Conservation (phyloP, 1,140 invertebrate genomes). For the Hyphantria cunea region DNA sequence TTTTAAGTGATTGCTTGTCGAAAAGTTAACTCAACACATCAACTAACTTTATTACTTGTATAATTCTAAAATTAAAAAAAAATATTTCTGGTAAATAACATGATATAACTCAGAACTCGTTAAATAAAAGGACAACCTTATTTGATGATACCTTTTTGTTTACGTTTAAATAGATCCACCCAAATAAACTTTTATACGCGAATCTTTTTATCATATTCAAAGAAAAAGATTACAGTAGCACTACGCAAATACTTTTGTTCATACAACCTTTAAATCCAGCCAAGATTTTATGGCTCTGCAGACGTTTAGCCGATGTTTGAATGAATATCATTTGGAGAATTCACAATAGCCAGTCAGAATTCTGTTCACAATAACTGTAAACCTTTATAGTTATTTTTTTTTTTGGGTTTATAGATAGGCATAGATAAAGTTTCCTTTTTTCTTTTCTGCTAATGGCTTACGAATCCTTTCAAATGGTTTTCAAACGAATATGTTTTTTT, state of each 20-base stretch:
- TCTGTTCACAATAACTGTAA: constrained; percentile 19
- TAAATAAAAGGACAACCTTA: no score
- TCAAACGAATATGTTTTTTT: not conserved
- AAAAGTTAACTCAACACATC: no score
- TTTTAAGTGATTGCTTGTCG: no score
- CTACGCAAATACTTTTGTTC: constrained; percentile 9
- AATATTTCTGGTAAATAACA: no score
- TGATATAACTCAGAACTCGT: no score
- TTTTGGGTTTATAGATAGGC: constrained; percentile 12
- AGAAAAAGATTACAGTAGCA: constrained; percentile 1
- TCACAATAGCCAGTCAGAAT: constrained; percentile 15
- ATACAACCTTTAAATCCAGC: constrained; percentile 3
- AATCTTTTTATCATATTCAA: not conserved
- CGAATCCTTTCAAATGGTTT: not conserved
- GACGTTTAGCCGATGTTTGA: constrained; percentile 24
- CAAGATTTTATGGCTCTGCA: constrained; percentile 19
- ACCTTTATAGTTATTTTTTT: constrained; percentile 23
- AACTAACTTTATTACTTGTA: no score
- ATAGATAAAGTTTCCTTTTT: constrained; percentile 14
- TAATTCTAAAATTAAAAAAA: no score
- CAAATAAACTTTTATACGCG: not conserved
- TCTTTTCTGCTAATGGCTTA: not conserved
- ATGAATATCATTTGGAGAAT: constrained; percentile 17
- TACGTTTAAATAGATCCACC: not conserved
- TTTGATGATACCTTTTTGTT: no score